Conservation (phyloP, 1,140 invertebrate genomes). For the Aphelenchoides avenae region DNA sequence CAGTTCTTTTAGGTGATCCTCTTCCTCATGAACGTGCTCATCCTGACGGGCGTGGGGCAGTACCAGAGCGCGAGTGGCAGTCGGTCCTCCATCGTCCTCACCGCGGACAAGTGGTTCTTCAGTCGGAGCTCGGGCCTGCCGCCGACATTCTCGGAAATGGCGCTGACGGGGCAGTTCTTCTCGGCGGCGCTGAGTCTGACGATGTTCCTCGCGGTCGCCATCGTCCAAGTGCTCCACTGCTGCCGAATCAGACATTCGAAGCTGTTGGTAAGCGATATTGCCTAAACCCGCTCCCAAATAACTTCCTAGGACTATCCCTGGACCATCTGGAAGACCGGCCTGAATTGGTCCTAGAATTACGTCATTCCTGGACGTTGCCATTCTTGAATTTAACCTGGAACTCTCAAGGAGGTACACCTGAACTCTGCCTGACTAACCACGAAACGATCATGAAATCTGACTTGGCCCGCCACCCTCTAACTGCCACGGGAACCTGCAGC, state of each 20-base stretch:
- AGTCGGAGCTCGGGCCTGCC: slow-evolving; percentile 33
- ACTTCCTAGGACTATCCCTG: no score
- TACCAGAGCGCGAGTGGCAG: slow-evolving; percentile 47
- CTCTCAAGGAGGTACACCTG: no score
- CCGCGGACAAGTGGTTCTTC: slow-evolving; percentile 41
- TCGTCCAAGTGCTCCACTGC: slow-evolving; percentile 39
- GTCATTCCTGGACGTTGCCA: background rate
- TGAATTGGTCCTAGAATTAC: no score
- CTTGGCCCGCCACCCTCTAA: no score
- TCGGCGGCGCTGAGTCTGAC: slow-evolving; percentile 2
- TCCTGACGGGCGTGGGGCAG: slow-evolving; percentile 54
- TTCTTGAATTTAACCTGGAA: background rate
- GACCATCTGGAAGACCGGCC: no score
- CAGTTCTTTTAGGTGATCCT: slow-evolving; percentile 3
- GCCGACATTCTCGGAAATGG: slow-evolving; percentile 48
- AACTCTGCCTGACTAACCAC: no score
- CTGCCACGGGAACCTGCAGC: no score
- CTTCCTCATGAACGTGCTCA: slow-evolving; percentile 40
- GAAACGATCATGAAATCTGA: no score
- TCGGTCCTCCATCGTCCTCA: slow-evolving; percentile 35
- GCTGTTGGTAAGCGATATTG: slow-evolving; percentile 29
- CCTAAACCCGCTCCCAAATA: slow-evolving; percentile 1
- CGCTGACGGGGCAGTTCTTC: slow-evolving; percentile 35
- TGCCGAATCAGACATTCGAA: slow-evolving; percentile 39
- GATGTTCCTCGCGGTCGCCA: slow-evolving; percentile 33